Percentiles rank a stretch among this genome's conserved stretches.
phyloP scores from a whole-genome alignment of 2,888 invertebrate genomes.

The Latrodectus elegans region DNA sequence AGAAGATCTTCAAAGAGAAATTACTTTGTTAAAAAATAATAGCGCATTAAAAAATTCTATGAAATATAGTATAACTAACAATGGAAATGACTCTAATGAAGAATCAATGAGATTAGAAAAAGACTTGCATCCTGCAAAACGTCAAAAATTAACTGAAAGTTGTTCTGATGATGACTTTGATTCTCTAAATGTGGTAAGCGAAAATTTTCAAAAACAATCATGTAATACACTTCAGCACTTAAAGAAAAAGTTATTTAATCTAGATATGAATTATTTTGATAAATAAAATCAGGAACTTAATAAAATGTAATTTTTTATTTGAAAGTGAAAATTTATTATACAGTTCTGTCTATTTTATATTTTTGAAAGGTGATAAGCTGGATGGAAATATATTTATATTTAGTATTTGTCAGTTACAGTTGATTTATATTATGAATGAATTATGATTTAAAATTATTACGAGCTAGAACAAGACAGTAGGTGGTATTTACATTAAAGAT shows the following conservation, averaged over 20 bases:
- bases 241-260: conserved; percentile 60
- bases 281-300: conserved; percentile 18
- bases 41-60: background rate
- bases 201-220: background rate
- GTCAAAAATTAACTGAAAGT: background rate
- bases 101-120: background rate
- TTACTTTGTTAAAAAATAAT: background rate
- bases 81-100: background rate
- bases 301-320: background rate
- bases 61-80: background rate
- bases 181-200: background rate
- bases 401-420: background rate
- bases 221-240: background rate
- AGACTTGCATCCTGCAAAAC: conserved; percentile 1
- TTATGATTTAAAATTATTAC: background rate
- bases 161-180: background rate
- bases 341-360: background rate
- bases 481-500: background rate
- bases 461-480: background rate
- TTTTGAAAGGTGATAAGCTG: background rate
- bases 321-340: background rate
- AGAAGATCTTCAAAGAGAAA: conserved; percentile 16
- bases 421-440: background rate
- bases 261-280: conserved; percentile 43
- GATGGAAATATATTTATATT: conserved; percentile 1